A percentile compares a stretch with the other conserved stretches of the same genome.
Conservation (phyloP, 2,113 vertebrate genomes). For the Alectura lathami region DNA sequence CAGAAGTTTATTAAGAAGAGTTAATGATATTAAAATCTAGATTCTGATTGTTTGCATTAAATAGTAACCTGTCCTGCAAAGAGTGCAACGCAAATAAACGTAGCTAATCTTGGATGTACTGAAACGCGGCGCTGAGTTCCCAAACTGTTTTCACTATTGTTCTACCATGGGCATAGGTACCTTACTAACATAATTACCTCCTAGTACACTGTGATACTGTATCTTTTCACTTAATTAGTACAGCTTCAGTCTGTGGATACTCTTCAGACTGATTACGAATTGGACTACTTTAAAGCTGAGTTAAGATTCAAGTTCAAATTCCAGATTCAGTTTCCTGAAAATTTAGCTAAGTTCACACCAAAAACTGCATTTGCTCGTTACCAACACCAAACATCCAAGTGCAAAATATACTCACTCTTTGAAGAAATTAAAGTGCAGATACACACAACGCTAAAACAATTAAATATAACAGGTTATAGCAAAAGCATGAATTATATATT, state of each 20-base stretch:
- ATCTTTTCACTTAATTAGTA: background rate
- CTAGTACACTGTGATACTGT: background rate
- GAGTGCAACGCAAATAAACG: background rate
- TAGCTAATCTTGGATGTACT: background rate
- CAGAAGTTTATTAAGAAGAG: background rate
- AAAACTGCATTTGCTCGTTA: background rate
- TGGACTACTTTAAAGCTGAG: background rate
- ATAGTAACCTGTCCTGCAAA: background rate
- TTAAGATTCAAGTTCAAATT: background rate
- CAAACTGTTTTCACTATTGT: background rate
- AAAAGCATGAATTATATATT: background rate
- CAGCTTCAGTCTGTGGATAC: background rate
- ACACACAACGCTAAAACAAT: background rate
- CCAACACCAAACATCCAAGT: background rate
- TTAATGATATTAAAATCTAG: background rate
- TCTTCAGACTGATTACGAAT: background rate
- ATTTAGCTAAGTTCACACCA: background rate
- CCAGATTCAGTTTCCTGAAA: background rate
- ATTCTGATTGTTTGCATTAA: background rate
- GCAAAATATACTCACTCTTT: background rate
- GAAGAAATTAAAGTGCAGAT: background rate
- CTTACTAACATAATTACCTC: background rate
- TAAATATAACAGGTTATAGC: background rate
- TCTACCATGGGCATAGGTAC: rapidly evolving
- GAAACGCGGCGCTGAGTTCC: background rate